Conservation (phyloP, 2,113 vertebrate genomes). For the Phylloscopus trochilus region DNA sequence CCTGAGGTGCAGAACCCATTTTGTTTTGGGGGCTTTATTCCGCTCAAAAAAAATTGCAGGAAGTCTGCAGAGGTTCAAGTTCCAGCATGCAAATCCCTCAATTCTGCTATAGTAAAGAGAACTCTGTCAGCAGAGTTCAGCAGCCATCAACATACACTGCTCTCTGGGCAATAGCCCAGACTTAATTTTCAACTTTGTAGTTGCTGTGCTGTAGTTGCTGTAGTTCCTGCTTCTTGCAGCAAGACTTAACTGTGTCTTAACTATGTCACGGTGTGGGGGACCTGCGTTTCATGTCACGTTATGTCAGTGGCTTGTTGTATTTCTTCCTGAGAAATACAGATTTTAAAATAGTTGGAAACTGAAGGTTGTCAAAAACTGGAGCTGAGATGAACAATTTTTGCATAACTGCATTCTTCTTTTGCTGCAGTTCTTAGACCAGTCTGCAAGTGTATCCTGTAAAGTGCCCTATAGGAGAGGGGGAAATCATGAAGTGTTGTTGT, state of each 20-base stretch:
- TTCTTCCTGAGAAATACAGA: not conserved
- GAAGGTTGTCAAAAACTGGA: not conserved
- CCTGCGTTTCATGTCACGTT: not conserved
- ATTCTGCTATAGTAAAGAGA: not conserved
- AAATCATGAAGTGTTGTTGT: not conserved
- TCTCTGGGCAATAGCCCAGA: not conserved
- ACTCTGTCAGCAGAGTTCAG: not conserved
- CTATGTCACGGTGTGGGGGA: not conserved
- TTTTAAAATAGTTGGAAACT: not conserved
- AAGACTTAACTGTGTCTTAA: not conserved
- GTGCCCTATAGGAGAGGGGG: not conserved
- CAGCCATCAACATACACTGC: not conserved
- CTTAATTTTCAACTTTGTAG: not conserved
- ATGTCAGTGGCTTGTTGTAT: not conserved
- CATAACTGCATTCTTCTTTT: not conserved
- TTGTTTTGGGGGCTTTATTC: rapidly evolving
- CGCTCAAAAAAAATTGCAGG: not conserved
- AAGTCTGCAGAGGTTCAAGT: not conserved
- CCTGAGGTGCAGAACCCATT: not conserved
- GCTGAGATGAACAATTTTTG: not conserved
- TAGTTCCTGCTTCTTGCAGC: not conserved
- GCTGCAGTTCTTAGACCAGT: not conserved
- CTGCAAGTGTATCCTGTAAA: not conserved
- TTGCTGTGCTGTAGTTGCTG: not conserved
- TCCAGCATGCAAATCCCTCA: not conserved